Evolutionary conservation across 2,888 invertebrate genomes (phyloP), one percentile per base, ranked within the genome.

Genomic region (Chymomyza caudatula): DNA sequence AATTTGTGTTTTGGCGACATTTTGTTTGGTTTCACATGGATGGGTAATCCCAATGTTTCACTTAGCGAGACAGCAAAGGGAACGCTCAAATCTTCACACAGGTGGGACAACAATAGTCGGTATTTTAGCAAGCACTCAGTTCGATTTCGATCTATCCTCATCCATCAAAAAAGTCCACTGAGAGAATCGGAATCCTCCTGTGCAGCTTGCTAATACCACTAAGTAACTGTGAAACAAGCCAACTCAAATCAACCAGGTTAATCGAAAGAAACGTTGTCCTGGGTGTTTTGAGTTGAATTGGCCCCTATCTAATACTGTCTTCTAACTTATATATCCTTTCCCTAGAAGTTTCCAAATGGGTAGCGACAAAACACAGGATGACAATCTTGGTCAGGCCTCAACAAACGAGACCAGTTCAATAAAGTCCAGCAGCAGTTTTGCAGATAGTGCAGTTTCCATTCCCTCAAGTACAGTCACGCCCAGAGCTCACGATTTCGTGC

Each of bases 1-100:
- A 94, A 95, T 60, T 93, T 97, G 42, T 98, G 98, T 89, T 97
- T 96, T 88, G 98, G 98, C 3, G 98, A 98, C 87, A 94, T 97
- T 56, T 92, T 96, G 0, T 92, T 98, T 11, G 95, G 95, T 65
- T 97, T 97, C 90, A 92, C 94, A 62, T 95, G 95, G 95, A 92
- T 93, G 64, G 93, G 83, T 3, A 89, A 87, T 71, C 90, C 91
- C 1, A 74, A 82, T 77, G 65, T 80, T 47, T 74, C 88, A 2
- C 74, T 71, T 2, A 70, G 58, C 5, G 80, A 79, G 6, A 65
- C 87, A 0, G 88, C 90, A 0, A 86, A 86, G 11, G 65, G 67
- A 3, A 83, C 85, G 6, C 88, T 89, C 0, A 90, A 78, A 20
- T 69, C 76, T 1, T 60, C 73, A 3, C 19, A 61, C 61, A 57